Base-by-base conservation (phyloP, 2,113 vertebrate genomes). In the Lepus europaeus region DNA sequence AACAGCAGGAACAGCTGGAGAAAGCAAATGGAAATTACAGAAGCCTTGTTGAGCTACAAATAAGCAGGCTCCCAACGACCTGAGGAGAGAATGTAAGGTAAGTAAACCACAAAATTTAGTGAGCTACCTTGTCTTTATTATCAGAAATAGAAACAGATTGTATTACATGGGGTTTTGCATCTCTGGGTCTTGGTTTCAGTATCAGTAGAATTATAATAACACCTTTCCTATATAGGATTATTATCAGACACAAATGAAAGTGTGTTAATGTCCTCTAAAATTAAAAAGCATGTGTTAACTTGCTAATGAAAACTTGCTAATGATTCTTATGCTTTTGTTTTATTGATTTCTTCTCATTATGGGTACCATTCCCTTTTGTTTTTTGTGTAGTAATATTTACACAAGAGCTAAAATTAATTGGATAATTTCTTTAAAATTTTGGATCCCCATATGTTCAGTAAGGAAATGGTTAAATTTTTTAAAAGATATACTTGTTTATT, bases 21-120 rank as follows among this genome's bases (percentile, higher is more conserved):
- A 94, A 96, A 96, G 87, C 93, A 95, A 97, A 95, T 89, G 0
- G 2, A 77, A 96, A 96, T 94, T 96, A 72, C 90, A 92, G 92
- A 63, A 94, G 68, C 33, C 92, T 93, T 94, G 92, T 97, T 94
- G 87, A 93, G 93, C 87, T 73, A 77, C 84, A 95, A 95, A 96
- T 94, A 96, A 97, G 68, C 72, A 70, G 90, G 78, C 63, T 93
- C 81, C 73, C 39, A 25, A 68, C 73, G 77, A 92, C 63, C 22
- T 78, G 33, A 73, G 77, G 29, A 91, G 77, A 87, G 36, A 89
- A 96, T 39, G 45, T n/a, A 87, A 36, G 61, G 64, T 49, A 89
- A 91, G 68, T 27, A 96, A 96, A 79, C 13, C 36, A 87, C 53
- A 87, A 51, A 95, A 89, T 14, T 91, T 80, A 95, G 56, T 78